Evolutionary conservation across 2,888 invertebrate genomes (phyloP).

Genomic region (Eurytoma californica): DNA sequence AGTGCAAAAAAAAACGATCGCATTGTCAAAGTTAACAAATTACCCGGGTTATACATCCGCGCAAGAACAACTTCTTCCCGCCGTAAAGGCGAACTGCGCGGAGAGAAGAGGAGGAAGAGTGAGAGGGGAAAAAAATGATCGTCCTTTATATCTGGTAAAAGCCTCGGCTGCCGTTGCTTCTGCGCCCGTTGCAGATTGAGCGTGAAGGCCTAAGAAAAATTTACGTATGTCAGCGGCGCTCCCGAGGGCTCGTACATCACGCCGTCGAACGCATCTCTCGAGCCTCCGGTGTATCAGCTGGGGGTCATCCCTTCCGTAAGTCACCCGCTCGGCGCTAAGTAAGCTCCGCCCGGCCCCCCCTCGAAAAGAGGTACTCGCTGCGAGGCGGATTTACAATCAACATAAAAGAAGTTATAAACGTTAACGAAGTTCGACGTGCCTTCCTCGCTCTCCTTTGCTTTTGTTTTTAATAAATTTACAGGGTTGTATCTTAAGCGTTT

Average conservation of each 20-base stretch:
- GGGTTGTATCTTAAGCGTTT: constrained; percentile 33
- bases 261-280: constrained; percentile 32
- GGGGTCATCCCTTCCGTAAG: constrained; percentile 39
- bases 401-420: constrained; percentile 49
- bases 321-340: constrained; percentile 33
- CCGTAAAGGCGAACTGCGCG: not conserved
- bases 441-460: constrained; percentile 28
- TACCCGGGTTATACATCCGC: constrained; percentile 2
- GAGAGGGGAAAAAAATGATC: constrained; percentile 41
- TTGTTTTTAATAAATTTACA: constrained; percentile 42
- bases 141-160: constrained; percentile 49
- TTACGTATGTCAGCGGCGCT: constrained; percentile 47
- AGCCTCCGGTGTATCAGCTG: not conserved
- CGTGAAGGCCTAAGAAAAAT: constrained; percentile 51
- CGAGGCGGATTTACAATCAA: constrained; percentile 37
- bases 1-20: constrained; percentile 28
- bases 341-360: not conserved
- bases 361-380: not conserved
- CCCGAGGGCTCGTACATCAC: constrained; percentile 42
- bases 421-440: constrained; percentile 29
- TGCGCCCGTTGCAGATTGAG: constrained; percentile 38
- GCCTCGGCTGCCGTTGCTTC: constrained; percentile 3
- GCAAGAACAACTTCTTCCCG: constrained; percentile 32
- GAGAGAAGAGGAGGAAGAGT: not conserved
- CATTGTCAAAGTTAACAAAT: constrained; percentile 52